Base-by-base conservation (phyloP, 1,140 invertebrate species). In the Sycobia sp. region DNA sequence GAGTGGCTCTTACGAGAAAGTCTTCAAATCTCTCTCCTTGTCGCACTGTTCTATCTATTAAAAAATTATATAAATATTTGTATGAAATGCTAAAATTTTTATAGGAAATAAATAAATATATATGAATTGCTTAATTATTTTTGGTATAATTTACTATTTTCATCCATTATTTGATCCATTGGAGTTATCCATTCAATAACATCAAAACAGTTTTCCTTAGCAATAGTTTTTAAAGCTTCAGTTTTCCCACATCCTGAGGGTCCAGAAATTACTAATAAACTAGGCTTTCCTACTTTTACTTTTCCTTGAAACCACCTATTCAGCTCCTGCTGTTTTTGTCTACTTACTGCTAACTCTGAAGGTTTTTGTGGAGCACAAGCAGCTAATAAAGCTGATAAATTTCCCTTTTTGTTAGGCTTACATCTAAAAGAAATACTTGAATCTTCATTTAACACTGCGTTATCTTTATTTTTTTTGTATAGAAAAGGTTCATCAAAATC, bases 161-260 rank as follows among this genome's bases (percentile, higher is more conserved):
- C 77, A 71, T 79, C 70, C 49, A 78, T 71, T 38, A 71, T 71
- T 65, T 77, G 78, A 78, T 91, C 89, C 1, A 89, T 59, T 3
- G 90, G 89, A 65, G 88, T 91, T 20, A 89, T 86, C 89, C 89
- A 92, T 76, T 91, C 90, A 22, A 84, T 79, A 36, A 90, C 60
- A 67, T 84, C 77, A 58, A 87, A 85, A 54, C 78, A 77, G 57
- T 86, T 73, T 66, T 87, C 84, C 49, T 84, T 79, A 39, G 88
- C 86, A 10, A 91, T 55, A 2, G 86, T 76, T 49, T 81, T 83
- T 18, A 91, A 41, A 3, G 87, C 84, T 1, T 83, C 76, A 4
- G 88, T 89, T 81, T 92, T 92, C 0, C 89, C 90, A 73, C 85
- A 86, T 1, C 90, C 90, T 0, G 89, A 84, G 16, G 90, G 88